These are phyloP conservation scores for Drosophila picticornis DNA, from an alignment of 2,888 invertebrate genomes.

Conservation along the genomic window DNA sequence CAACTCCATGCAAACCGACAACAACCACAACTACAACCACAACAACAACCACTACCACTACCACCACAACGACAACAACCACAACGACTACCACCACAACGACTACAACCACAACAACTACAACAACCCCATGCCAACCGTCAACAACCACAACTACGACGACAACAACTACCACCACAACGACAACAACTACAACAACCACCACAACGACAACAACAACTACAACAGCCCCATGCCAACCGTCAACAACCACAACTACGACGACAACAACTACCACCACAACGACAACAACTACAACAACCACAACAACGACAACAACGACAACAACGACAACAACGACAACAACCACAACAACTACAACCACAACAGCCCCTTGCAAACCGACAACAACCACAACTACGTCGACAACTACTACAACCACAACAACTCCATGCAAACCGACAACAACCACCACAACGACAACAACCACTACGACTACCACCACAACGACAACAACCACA, in stretches of 20 bases:
- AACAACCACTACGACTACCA: rapidly evolving
- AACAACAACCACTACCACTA: conserved; percentile 2
- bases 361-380: background rate
- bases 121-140: conserved; percentile 9
- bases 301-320: background rate
- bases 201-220: background rate
- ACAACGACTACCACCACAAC: background rate
- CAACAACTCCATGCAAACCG: background rate
- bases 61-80: background rate
- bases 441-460: rapidly evolving
- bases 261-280: rapidly evolving
- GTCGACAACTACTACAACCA: background rate
- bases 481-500: background rate
- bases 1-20: background rate
- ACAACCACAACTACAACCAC: background rate
- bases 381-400: background rate
- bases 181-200: background rate
- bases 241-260: rapidly evolving
- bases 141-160: background rate
- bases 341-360: background rate
- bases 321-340: background rate
- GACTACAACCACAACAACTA: conserved; percentile 1
- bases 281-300: background rate
- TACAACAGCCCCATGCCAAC: background rate
- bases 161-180: conserved; percentile 9